phyloP scores from a whole-genome alignment of 2,113 vertebrate species.

The Pteruthius melanotis region DNA sequence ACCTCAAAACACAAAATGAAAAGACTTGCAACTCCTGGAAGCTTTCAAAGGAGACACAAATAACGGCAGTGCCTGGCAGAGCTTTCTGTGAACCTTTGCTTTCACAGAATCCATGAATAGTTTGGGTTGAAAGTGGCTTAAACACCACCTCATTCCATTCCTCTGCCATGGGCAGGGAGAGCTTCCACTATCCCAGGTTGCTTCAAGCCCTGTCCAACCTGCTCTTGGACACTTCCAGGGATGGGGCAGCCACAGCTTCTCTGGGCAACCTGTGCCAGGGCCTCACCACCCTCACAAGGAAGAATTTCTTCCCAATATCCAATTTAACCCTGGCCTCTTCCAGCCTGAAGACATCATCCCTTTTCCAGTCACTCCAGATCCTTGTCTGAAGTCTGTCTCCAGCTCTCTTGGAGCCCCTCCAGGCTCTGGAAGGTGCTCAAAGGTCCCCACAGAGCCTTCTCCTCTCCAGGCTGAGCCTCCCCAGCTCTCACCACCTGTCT shows the following conservation, averaged over 20 bases:
- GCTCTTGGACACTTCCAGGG: background rate
- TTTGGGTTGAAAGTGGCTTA: background rate
- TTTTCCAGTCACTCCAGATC: background rate
- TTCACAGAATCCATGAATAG: background rate
- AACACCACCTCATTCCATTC: background rate
- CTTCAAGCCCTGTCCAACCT: background rate
- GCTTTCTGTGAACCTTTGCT: background rate
- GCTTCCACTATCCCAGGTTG: background rate
- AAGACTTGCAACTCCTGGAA: background rate
- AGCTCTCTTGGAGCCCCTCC: background rate
- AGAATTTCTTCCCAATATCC: background rate
- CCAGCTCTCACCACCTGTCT: accelerated
- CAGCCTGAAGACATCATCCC: no score
- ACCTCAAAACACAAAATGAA: background rate
- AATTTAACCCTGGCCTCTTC: background rate
- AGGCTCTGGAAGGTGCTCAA: background rate
- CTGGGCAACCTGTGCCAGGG: background rate
- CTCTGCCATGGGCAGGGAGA: background rate
- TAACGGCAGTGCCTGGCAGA: background rate
- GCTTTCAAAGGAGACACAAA: background rate
- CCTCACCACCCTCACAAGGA: background rate
- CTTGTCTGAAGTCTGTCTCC: background rate
- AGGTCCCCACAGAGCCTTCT: background rate
- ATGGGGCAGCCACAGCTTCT: background rate
- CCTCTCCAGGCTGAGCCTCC: background rate